Conservation (phyloP, 64 coral and sea anemone genomes). For the Platygyra sinensis region DNA sequence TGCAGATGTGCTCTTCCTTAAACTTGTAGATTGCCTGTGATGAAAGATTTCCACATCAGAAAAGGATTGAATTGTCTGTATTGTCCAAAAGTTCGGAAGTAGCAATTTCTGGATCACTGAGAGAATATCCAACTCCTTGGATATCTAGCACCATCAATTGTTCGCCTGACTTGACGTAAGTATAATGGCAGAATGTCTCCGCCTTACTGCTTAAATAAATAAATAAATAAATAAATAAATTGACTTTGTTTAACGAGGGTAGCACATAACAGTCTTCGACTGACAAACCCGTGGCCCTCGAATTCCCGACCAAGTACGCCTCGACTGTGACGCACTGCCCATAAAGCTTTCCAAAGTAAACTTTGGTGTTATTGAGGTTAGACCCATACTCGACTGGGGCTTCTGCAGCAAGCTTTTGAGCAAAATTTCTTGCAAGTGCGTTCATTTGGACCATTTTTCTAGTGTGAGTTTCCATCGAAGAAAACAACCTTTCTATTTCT, state of each 20-base stretch:
- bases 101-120: constrained; percentile 66
- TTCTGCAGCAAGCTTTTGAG: constrained; percentile 21
- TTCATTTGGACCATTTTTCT: constrained; percentile 79
- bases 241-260: no score
- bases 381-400: not conserved
- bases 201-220: constrained; percentile 52
- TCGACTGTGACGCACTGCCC: no score
- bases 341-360: no score
- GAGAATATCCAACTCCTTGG: constrained; percentile 54
- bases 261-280: no score
- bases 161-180: constrained; percentile 53
- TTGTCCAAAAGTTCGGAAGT: constrained; percentile 14
- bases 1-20: constrained; percentile 61
- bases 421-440: constrained; percentile 55
- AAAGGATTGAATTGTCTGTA: constrained; percentile 53
- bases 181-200: constrained; percentile 69
- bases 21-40: constrained; percentile 44
- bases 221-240: no score
- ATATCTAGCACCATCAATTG: constrained; percentile 72
- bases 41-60: constrained; percentile 72
- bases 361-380: no score
- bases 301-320: constrained; percentile 58
- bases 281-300: no score
- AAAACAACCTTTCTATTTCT: no score
- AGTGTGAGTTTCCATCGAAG: constrained; percentile 36